Conservation (phyloP, 2,888 invertebrate genomes). For the Heliconius aoede region DNA sequence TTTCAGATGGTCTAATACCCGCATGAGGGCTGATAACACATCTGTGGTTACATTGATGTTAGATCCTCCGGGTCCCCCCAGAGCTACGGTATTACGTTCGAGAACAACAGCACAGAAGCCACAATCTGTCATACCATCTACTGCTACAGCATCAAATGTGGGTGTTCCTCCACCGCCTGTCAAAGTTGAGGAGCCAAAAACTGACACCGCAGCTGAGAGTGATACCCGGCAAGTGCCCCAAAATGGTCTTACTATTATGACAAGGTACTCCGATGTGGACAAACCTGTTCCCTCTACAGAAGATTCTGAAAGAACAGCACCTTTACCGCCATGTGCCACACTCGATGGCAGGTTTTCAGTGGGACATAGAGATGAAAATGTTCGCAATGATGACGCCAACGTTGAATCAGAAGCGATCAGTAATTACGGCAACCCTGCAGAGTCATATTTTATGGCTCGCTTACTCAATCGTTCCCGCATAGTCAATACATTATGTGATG, state of each 20-base stretch:
- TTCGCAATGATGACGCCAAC: slow-evolving; percentile 49
- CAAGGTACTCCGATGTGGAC: slow-evolving; percentile 74
- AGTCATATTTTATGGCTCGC: slow-evolving; percentile 79
- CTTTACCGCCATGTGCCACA: slow-evolving; percentile 69
- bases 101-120: slow-evolving; percentile 59
- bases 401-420: slow-evolving; percentile 62
- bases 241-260: slow-evolving; percentile 79
- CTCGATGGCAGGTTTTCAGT: slow-evolving; percentile 64
- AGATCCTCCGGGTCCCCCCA: slow-evolving; percentile 93
- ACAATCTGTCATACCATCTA: slow-evolving; percentile 49
- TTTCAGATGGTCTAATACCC: slow-evolving; percentile 90
- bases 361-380: slow-evolving; percentile 54
- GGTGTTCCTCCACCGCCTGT: slow-evolving; percentile 49
- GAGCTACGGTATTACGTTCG: slow-evolving; percentile 85
- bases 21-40: slow-evolving; percentile 97
- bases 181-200: slow-evolving; percentile 43
- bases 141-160: slow-evolving; percentile 47
- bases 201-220: slow-evolving; percentile 44
- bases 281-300: slow-evolving; percentile 56
- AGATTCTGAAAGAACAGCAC: slow-evolving; percentile 52
- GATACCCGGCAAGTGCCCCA: slow-evolving; percentile 61
- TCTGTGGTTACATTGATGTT: slow-evolving; percentile 95
- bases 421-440: slow-evolving; percentile 78
- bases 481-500: slow-evolving; percentile 71
- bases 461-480: slow-evolving; percentile 70